Percentiles rank a stretch among this genome's conserved stretches.
Conservation (phyloP, 35 echinoderm and acorn worm species). For the Ophiothrix spiculata region DNA sequence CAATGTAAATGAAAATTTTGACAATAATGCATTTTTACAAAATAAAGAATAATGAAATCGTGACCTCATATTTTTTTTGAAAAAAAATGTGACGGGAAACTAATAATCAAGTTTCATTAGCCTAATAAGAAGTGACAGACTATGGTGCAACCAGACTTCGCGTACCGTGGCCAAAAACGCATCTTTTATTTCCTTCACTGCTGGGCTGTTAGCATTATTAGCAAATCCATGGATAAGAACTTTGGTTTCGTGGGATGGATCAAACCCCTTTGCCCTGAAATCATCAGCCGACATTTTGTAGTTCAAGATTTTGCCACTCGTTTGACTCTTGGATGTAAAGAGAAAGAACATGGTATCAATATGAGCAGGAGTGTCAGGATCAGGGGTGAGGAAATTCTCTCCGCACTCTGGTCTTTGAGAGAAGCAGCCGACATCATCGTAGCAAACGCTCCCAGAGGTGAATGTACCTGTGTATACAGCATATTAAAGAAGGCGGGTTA, state of each 20-base stretch:
- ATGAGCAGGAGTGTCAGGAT: not conserved
- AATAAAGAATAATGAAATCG: no score
- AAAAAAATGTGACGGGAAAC: no score
- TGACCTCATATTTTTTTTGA: no score
- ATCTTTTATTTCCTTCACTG: not conserved
- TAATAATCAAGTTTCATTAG: no score
- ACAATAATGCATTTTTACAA: no score
- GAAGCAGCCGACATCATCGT: not conserved
- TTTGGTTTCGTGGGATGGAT: not conserved
- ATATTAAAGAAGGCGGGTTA: no score
- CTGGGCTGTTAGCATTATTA: not conserved
- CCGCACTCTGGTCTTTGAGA: not conserved
- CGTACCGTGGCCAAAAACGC: not conserved
- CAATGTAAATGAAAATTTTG: no score
- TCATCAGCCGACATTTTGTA: not conserved
- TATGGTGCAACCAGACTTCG: no score
- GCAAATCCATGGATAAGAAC: not conserved
- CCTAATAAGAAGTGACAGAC: no score
- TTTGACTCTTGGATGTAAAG: not conserved
- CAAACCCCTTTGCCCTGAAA: not conserved
- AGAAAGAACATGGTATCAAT: not conserved
- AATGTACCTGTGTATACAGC: no score
- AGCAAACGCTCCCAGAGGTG: not conserved
- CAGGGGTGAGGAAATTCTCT: not conserved
- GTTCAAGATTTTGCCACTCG: not conserved